Evolutionary conservation across 2,888 invertebrate species (phyloP), one percentile per base, ranked within the genome.

Genomic region (Thecocarcelia acutangulata): DNA sequence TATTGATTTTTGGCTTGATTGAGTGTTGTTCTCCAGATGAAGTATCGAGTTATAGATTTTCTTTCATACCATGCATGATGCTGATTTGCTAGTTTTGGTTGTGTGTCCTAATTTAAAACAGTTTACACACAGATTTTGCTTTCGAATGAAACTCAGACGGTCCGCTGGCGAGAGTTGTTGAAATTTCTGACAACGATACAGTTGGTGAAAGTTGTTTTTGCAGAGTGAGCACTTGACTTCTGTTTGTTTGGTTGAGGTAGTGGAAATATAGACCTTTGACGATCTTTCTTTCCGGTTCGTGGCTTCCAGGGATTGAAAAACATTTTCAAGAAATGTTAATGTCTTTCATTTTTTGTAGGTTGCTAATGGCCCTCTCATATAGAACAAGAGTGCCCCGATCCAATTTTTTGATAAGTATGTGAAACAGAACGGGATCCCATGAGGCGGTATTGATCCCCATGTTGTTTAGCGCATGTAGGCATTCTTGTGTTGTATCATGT

Each of bases 131-230:
- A 9, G 15, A 4, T 44, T 44, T n/a, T 61, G 61, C 2, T 44
- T 61, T n/a, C 15, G n/a, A 24, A 44, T n/a, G 48, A n/a, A 33
- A 19, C 9, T 46, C 6, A 63, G 48, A 15, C 48, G 48, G 19
- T 48, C 24, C 28, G 48, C 0, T 63, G 28, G 44, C 8, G 46
- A 15, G n/a, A 64, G 19, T 33, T 64, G 63, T 59, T 42, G 58
- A 42, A 59, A 42, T 15, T 21, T 40, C n/a, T 40, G 21, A 8
- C 40, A 59, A 13, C n/a, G 58, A 40, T 40, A 59, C n/a, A 56
- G 15, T 37, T 33, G 56, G 17, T 56, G 56, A 33, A 8, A 15
- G 33, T 13, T 13, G 33, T 8, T 58, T 58, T 40, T 40, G 17
- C 40, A 58, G 19, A 58, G 15, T 4, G 15, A 5, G 17, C 28